Conservation (phyloP, 2,113 vertebrate species). For the Coracopsis vasa region DNA sequence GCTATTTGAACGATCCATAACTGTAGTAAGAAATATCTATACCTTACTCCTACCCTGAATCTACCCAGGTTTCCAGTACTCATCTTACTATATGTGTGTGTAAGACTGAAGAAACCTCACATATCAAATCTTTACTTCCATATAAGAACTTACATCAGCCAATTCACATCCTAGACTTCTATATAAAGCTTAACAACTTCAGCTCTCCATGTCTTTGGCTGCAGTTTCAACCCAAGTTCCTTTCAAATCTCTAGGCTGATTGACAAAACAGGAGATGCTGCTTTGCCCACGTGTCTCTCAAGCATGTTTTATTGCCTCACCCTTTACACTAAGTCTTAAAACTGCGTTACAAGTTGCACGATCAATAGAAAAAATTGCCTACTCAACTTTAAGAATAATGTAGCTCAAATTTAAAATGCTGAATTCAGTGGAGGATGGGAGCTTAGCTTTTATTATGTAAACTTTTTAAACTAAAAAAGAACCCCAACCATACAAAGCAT, state of each 20-base stretch:
- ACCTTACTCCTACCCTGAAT: neutral
- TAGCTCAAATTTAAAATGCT: neutral
- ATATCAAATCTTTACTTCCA: neutral
- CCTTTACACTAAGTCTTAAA: neutral
- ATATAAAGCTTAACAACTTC: neutral
- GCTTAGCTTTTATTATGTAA: neutral
- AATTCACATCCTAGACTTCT: neutral
- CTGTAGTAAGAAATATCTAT: neutral
- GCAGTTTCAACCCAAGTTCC: neutral
- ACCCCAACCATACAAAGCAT: fast-evolving
- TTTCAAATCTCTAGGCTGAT: neutral
- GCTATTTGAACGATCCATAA: neutral
- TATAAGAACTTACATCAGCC: neutral
- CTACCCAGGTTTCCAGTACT: neutral
- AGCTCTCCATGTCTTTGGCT: neutral
- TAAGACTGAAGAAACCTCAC: neutral
- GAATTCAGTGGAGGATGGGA: neutral
- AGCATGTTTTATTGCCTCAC: neutral
- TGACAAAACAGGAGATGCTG: neutral
- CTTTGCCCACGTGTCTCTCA: neutral
- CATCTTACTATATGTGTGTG: fast-evolving
- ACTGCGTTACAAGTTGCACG: neutral
- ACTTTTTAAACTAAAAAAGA: neutral
- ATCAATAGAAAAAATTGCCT: neutral
- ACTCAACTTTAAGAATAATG: neutral